Conservation (phyloP, 2,888 invertebrate species). For the Pachliopta kotzebuea region DNA sequence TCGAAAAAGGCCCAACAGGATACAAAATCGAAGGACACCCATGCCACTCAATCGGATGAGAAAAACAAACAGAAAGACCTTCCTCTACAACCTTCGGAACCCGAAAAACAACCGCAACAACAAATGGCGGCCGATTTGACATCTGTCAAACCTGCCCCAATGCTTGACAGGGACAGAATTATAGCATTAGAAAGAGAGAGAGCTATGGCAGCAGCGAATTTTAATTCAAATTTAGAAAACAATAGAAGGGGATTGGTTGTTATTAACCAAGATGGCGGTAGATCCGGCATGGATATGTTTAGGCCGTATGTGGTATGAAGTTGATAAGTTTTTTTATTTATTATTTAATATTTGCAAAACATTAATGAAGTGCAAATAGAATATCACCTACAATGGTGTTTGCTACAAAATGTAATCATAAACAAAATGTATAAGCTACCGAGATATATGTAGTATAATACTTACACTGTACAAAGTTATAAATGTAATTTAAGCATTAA, state of each 20-base stretch:
- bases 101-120: slow-evolving; percentile 51
- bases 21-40: slow-evolving; percentile 82
- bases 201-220: slow-evolving; percentile 74
- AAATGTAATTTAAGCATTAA: background rate
- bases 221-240: slow-evolving; percentile 76
- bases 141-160: slow-evolving; percentile 69
- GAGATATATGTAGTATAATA: slow-evolving; percentile 1
- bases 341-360: slow-evolving; percentile 33
- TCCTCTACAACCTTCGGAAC: slow-evolving; percentile 44
- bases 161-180: slow-evolving; percentile 74
- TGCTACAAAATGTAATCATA: background rate
- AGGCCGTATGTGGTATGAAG: slow-evolving; percentile 79
- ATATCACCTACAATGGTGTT: slow-evolving; percentile 19
- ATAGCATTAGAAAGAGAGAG: slow-evolving; percentile 71
- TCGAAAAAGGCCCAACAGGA: slow-evolving; percentile 97
- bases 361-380: slow-evolving; percentile 30
- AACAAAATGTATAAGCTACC: slow-evolving; percentile 3
- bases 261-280: slow-evolving; percentile 70
- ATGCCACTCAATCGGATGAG: slow-evolving; percentile 53
- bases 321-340: slow-evolving; percentile 54
- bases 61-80: slow-evolving; percentile 58
- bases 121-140: slow-evolving; percentile 68
- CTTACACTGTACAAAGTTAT: slow-evolving; percentile 6
- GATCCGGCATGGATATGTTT: slow-evolving; percentile 71
- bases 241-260: slow-evolving; percentile 69